A percentile compares a stretch with the other conserved stretches of the same genome.
Evolutionary conservation across 2,888 invertebrate genomes (phyloP).

Genomic region (Aporophyla nigra): DNA sequence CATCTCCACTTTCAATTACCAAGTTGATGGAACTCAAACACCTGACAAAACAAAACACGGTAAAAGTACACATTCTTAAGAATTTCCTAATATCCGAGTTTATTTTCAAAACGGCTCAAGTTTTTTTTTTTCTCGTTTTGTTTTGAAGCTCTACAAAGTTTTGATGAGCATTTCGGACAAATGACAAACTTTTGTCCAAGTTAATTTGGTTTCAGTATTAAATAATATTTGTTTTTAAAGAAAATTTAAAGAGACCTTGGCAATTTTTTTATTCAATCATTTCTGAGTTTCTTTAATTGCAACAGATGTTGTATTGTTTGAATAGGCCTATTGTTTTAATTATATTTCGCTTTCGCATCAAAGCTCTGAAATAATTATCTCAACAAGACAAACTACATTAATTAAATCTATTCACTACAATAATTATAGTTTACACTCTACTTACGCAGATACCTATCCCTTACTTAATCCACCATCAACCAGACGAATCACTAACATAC

Average conservation of each 20-base stretch:
- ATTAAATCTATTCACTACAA: conserved; percentile 21
- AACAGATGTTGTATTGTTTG: neutral
- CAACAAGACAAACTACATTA: neutral
- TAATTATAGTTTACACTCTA: conserved; percentile 18
- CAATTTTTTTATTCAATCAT: neutral
- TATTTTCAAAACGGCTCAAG: conserved; percentile 28
- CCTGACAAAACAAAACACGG: conserved; percentile 4
- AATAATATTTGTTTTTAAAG: no score
- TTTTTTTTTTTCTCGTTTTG: conserved; percentile 15
- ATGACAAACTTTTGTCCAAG: conserved; percentile 21
- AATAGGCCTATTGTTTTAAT: neutral
- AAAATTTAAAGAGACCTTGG: no score
- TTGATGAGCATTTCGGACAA: conserved; percentile 26
- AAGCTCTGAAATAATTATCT: conserved; percentile 1
- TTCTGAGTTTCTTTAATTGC: neutral
- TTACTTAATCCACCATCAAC: conserved; percentile 13
- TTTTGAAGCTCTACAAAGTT: conserved; percentile 28
- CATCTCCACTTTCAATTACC: conserved; percentile 17
- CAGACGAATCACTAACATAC: neutral
- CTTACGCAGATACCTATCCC: conserved; percentile 1
- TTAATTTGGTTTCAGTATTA: conserved; percentile 4
- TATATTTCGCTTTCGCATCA: neutral
- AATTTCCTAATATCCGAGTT: conserved; percentile 20
- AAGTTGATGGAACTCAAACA: conserved; percentile 37
- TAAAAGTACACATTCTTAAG: conserved; percentile 17